Evolutionary conservation across 2,888 invertebrate genomes (phyloP).

Genomic region (Furcula furcula): DNA sequence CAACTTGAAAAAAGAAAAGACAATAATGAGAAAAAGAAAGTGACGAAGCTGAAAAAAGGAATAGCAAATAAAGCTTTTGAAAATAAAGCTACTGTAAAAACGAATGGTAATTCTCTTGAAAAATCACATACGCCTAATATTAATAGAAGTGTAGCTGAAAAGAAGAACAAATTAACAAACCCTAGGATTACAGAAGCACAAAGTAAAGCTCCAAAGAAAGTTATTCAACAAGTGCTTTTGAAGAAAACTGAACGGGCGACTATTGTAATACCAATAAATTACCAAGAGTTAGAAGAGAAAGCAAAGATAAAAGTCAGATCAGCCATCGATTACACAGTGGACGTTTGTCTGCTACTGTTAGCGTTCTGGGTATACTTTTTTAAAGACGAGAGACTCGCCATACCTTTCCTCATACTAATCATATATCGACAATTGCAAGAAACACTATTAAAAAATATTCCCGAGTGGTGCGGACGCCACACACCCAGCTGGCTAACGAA

Average conservation of each 20-base stretch:
- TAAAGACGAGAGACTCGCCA: constrained; percentile 89
- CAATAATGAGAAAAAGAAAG: constrained; percentile 27
- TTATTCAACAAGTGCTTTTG: constrained; percentile 54
- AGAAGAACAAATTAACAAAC: constrained; percentile 20
- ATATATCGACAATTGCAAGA: constrained; percentile 89
- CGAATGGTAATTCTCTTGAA: constrained; percentile 34
- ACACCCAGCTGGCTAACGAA: constrained; percentile 69
- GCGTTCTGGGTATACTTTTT: constrained; percentile 92
- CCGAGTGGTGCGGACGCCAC: constrained; percentile 76
- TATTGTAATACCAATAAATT: constrained; percentile 72
- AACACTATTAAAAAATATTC: constrained; percentile 81
- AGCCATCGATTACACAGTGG: constrained; percentile 87
- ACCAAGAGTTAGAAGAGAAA: constrained; percentile 81
- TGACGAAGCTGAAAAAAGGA: constrained; percentile 36
- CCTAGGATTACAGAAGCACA: constrained; percentile 26
- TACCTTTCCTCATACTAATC: constrained; percentile 88
- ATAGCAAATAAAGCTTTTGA: constrained; percentile 33
- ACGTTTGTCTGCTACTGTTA: constrained; percentile 87
- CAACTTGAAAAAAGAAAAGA: constrained; percentile 52
- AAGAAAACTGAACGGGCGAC: constrained; percentile 70
- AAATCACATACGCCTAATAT: constrained; percentile 29
- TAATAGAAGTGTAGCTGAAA: constrained; percentile 27
- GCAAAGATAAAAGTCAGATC: constrained; percentile 86
- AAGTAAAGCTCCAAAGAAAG: constrained; percentile 40
- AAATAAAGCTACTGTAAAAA: constrained; percentile 31